Evolutionary conservation across 2,113 vertebrate species (phyloP), one percentile per base, ranked within the genome.

Genomic region (Phaethon lepturus): DNA sequence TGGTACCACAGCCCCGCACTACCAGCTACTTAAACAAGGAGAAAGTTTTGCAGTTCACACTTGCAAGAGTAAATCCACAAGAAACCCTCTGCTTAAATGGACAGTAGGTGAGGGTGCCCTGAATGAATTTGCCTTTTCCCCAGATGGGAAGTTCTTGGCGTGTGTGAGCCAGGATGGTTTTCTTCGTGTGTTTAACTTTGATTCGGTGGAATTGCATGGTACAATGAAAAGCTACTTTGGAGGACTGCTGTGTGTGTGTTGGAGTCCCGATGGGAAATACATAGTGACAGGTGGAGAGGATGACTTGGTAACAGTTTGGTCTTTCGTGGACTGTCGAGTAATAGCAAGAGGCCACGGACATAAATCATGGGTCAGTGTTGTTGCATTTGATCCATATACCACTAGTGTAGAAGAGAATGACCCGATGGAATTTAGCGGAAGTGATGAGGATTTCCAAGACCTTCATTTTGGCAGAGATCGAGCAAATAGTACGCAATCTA

Each of bases 141-240:
- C 99, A 14, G 99, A 99, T 18, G 99, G 99, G 77, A 99, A 99
- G 97, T 99, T 99, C 97, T 98, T 99, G 97, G 99, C 99, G 0
- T 99, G 99, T 6, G 99, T 99, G 73, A 99, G 99, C 98, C 99
- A 99, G 98, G 99, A 99, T 56, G 99, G 99, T 83, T 99, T 99
- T 96, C 98, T 99, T 96, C 99, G 99, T 1, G 99, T 99, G 56
- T 99, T 99, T 96, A 99, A 98, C 98, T 99, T 99, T 44, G 99
- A 99, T 76, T 99, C 99, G 0, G 99, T 99, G 76, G 99, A 99
- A 97, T 98, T 99, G 93, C 99, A 99, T 10, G 99, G 99, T 81
- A 99, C 99, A 33, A 99, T 99, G 99, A 99, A 99, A 98, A 99
- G 99, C 98, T 99, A 99, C 98, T 99, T 99, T 63, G 99, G 99